Conservation (phyloP, 1,140 invertebrate genomes). For the Calycopis cecrops region DNA sequence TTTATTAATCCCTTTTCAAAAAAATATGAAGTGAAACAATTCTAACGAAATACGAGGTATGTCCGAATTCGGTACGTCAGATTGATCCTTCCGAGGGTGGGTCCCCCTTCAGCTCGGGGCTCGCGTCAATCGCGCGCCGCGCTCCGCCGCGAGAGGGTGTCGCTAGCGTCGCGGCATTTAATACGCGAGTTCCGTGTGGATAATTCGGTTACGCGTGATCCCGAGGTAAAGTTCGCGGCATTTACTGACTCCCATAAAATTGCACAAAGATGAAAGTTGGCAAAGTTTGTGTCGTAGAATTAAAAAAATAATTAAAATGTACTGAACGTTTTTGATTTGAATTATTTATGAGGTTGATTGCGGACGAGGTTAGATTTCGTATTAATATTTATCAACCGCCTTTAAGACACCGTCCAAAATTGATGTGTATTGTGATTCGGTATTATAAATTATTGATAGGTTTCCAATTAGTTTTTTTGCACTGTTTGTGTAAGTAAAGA, state of each 20-base stretch:
- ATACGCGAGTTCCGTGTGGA: neutral
- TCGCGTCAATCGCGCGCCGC: slow-evolving; percentile 62
- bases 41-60: slow-evolving; percentile 29
- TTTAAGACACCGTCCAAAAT: slow-evolving; percentile 12
- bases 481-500: too few species aligned
- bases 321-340: slow-evolving; percentile 1
- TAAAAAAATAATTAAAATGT: neutral
- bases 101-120: slow-evolving; percentile 41
- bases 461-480: neutral
- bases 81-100: slow-evolving; percentile 61
- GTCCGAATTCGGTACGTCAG: slow-evolving; percentile 43
- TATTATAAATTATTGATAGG: slow-evolving; percentile 11
- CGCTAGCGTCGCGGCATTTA: slow-evolving; percentile 19
- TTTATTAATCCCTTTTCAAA: neutral
- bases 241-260: slow-evolving; percentile 4
- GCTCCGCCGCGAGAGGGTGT: slow-evolving; percentile 61
- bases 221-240: neutral
- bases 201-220: slow-evolving; percentile 6
- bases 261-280: neutral
- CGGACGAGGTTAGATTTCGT: neutral
- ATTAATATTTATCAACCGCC: slow-evolving; percentile 7
- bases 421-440: slow-evolving; percentile 4
- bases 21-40: slow-evolving; percentile 19
- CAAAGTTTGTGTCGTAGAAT: neutral
- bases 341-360: neutral